phyloP scores from a whole-genome alignment of 2,797 vertebrate species.

The Distichodus sexfasciatus region DNA sequence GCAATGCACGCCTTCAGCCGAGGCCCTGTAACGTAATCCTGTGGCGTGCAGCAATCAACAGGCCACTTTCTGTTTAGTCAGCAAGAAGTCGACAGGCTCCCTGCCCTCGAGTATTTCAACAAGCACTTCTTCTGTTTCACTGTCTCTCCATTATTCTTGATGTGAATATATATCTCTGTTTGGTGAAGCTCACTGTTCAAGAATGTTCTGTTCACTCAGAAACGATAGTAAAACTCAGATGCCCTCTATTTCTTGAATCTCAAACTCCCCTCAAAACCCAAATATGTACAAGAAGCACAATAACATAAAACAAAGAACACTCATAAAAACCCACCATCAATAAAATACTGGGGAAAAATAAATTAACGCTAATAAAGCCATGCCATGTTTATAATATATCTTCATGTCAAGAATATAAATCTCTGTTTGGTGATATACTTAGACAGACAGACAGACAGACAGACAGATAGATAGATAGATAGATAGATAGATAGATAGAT shows the following conservation, averaged over 20 bases:
- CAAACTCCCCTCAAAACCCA: neutral
- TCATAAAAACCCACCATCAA: no score
- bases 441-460: no score
- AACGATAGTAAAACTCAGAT: slow-evolving; percentile 7
- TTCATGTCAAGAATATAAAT: no score
- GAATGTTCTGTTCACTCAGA: slow-evolving; percentile 20
- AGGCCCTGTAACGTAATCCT: slow-evolving; percentile 14
- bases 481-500: no score
- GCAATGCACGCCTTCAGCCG: slow-evolving; percentile 51
- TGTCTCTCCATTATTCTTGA: slow-evolving; percentile 25
- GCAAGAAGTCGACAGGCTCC: slow-evolving; percentile 36
- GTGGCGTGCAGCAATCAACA: slow-evolving; percentile 19
- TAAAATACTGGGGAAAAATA: no score
- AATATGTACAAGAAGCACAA: slow-evolving; percentile 10
- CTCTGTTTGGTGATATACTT: no score
- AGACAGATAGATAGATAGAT: no score
- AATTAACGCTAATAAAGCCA: no score
- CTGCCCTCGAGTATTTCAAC: slow-evolving; percentile 40
- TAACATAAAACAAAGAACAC: no score
- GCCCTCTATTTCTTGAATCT: neutral
- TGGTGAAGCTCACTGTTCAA: slow-evolving; percentile 25
- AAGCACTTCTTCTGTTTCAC: slow-evolving; percentile 39
- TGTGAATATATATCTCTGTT: slow-evolving; percentile 20
- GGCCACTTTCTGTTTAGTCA: slow-evolving; percentile 39
- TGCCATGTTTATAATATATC: no score